phyloP scores from a whole-genome alignment of 2,797 vertebrate genomes.

The Adrianichthys oophorus region DNA sequence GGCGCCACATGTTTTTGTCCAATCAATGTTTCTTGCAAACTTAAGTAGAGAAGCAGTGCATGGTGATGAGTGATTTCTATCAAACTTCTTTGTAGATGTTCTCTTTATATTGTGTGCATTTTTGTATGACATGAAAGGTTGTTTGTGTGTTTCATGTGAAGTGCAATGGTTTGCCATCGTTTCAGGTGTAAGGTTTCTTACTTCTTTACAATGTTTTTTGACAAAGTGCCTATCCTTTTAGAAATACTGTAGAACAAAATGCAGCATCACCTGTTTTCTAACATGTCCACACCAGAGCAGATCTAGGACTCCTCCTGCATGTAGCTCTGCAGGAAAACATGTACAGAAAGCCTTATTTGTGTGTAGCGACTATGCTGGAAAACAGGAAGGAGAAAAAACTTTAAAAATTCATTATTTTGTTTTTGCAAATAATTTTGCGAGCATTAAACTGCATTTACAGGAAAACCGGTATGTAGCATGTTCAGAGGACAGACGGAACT shows the following conservation, averaged over 20 bases:
- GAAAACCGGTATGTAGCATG: constrained; percentile 61
- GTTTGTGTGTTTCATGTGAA: constrained; percentile 67
- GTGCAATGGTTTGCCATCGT: constrained; percentile 76
- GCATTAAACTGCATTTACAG: constrained; percentile 51
- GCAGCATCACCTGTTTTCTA: constrained; percentile 77
- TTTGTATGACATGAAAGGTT: constrained; percentile 75
- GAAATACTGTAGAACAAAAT: constrained; percentile 81
- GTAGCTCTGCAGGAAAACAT: constrained; percentile 65
- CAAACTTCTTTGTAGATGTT: constrained; percentile 68
- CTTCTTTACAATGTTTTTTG: constrained; percentile 83
- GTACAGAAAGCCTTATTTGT: constrained; percentile 67
- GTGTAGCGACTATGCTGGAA: constrained; percentile 48
- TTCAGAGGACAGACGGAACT: constrained; percentile 44
- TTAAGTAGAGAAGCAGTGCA: constrained; percentile 43
- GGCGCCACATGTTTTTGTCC: constrained; percentile 41
- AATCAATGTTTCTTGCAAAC: constrained; percentile 44
- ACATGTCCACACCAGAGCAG: constrained; percentile 67
- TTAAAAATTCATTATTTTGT: constrained; percentile 46
- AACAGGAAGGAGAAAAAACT: constrained; percentile 28
- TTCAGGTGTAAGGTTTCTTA: constrained; percentile 83
- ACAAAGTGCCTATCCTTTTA: constrained; percentile 95
- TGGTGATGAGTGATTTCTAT: constrained; percentile 51
- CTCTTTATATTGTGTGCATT: constrained; percentile 80
- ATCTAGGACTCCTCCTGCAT: constrained; percentile 48
- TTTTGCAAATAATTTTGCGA: constrained; percentile 33